A percentile compares a stretch with the other conserved stretches of the same genome.
phyloP scores from a whole-genome alignment of 2,113 vertebrate genomes.

The Crotophaga sulcirostris region DNA sequence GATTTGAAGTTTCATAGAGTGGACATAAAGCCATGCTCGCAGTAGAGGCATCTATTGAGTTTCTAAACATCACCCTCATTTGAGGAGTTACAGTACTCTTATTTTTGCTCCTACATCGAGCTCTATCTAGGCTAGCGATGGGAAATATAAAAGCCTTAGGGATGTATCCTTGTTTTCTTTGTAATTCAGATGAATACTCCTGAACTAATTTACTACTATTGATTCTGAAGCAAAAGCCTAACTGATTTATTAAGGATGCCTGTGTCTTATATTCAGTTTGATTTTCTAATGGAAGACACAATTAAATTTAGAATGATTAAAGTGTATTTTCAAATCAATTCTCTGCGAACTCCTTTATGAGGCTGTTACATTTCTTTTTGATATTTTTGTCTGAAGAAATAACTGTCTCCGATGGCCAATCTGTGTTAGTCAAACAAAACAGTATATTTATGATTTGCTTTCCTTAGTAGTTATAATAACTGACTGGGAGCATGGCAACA shows the following conservation, averaged over 20 bases:
- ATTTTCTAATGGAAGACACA: not conserved
- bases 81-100: not conserved
- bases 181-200: not conserved
- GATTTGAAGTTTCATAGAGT: not conserved
- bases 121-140: not conserved
- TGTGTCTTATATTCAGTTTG: not conserved
- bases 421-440: not conserved
- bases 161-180: not conserved
- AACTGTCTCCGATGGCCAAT: not conserved
- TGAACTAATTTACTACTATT: not conserved
- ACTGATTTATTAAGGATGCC: not conserved
- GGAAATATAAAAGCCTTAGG: not conserved
- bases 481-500: not conserved
- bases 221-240: not conserved
- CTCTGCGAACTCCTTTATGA: not conserved
- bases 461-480: not conserved
- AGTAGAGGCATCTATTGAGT: not conserved
- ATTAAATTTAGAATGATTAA: not conserved
- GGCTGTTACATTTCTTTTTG: not conserved
- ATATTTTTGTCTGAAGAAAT: not conserved
- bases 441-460: not conserved
- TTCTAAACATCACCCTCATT: not conserved
- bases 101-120: not conserved
- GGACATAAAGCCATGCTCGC: not conserved
- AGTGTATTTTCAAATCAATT: not conserved